Evolutionary conservation across 2,113 vertebrate species (phyloP), one percentile per base, ranked within the genome.

Genomic region (Centropus bengalensis): DNA sequence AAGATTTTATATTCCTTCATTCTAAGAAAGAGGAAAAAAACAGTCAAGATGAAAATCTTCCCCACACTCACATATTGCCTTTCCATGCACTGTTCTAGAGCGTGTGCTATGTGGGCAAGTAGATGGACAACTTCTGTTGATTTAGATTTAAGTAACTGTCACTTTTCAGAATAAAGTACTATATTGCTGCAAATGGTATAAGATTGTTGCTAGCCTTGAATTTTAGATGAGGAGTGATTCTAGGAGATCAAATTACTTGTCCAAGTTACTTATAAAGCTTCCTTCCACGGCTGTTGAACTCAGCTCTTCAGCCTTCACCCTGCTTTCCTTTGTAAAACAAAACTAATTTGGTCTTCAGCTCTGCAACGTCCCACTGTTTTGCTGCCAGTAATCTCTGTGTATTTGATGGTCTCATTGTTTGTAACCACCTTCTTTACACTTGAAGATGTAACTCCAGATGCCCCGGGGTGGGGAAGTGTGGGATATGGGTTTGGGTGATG

Each of bases 401-500:
- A 19, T 88, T 73, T 73, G 20, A 16, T 49, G 12, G 8, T 94
- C 18, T 56, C 44, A 77, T 68, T 24, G 15, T 16, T 23, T 92
- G 5, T 66, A 83, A 63, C 79, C 64, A 64, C 60, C 32, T 78
- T 81, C 56, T 77, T 88, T 74, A 27, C 52, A 24, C 38, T 88
- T 77, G 76, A 67, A 71, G 36, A 32, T 71, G n/a, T 74, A 80
- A 17, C 26, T 93, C 79, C 95, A 96, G 94, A 76, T 94, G 91
- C 36, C 51, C 1, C 0, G 71, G 94, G 94, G 91, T 1, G 1
- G 71, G 94, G 94, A 88, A 90, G 92, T 90, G 94, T 74, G 76
- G 54, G 74, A 24, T 42, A 58, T 1, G 7, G 33, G 10, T 91
- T 91, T 76, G 70, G 78, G 54, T 85, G 70, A 52, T 76, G 89